A percentile compares a stretch with the other conserved stretches of the same genome.
These are phyloP conservation scores for Anolis sagrei DNA, from an alignment of 2,113 vertebrate genomes.

Conservation along the genomic window DNA sequence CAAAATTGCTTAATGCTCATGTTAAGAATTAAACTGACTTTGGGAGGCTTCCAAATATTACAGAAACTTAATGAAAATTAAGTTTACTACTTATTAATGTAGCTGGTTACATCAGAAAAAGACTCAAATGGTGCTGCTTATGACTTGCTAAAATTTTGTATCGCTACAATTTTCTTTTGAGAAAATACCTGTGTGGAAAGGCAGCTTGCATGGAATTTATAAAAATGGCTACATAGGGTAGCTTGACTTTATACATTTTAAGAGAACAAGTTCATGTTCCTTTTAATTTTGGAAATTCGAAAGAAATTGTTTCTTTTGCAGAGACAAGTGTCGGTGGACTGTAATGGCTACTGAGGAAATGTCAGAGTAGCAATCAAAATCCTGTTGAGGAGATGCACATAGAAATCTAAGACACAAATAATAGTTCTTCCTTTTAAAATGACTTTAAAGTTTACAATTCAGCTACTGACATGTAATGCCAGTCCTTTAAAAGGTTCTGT, in stretches of 20 bases:
- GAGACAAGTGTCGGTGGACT: background rate
- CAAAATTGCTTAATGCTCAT: too few species aligned
- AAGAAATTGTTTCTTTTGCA: conserved; percentile 8
- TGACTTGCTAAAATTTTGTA: background rate
- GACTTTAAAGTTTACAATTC: background rate
- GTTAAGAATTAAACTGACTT: too few species aligned
- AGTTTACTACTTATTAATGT: background rate
- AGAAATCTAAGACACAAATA: background rate
- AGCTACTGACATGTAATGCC: fast-evolving
- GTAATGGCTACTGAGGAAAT: background rate
- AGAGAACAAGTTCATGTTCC: background rate
- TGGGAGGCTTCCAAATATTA: too few species aligned
- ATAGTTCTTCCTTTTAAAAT: background rate
- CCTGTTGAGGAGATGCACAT: background rate
- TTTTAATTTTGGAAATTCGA: background rate
- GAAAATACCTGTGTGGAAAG: background rate
- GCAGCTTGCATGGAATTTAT: background rate
- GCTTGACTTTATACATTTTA: background rate
- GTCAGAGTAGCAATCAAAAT: background rate
- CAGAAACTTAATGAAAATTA: too few species aligned
- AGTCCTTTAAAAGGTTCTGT: background rate
- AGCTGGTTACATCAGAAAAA: background rate
- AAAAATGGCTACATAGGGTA: background rate
- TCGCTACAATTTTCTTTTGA: background rate
- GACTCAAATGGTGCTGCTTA: background rate